A percentile compares a stretch with the other conserved stretches of the same genome.
These are phyloP conservation scores for Heterotilapia buettikoferi DNA, from an alignment of 2,113 vertebrate genomes.

Conservation along the genomic window DNA sequence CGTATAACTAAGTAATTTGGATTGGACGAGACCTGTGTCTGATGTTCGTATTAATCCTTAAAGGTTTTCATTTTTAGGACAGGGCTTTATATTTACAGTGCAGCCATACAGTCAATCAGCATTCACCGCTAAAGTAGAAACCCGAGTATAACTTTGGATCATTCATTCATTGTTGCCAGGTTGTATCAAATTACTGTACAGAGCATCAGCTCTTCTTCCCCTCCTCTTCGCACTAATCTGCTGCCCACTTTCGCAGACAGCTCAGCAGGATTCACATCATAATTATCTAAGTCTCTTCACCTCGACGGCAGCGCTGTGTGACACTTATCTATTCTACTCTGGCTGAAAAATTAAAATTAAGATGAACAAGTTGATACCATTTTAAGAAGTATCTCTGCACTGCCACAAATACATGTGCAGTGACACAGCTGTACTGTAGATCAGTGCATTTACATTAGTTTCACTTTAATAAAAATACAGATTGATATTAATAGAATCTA, in stretches of 20 bases:
- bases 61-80: not conserved
- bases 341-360: conserved; percentile 12
- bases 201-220: not conserved
- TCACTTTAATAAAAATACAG: conserved; percentile 7
- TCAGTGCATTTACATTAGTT: not conserved
- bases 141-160: not conserved
- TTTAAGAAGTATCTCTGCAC: not conserved
- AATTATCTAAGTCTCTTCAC: conserved; percentile 12
- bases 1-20: not conserved
- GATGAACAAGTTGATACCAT: conserved; percentile 39
- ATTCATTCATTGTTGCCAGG: not conserved
- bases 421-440: not conserved
- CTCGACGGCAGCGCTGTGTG: not conserved
- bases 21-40: not conserved
- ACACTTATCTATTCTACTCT: conserved; percentile 4
- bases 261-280: conserved; percentile 16
- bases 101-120: not conserved
- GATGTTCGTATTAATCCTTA: not conserved
- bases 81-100: not conserved
- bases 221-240: not conserved
- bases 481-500: conserved; percentile 33
- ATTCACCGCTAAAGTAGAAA: not conserved
- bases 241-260: not conserved
- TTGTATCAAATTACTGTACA: not conserved
- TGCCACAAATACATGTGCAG: not conserved